Conservation (phyloP, 2,797 vertebrate species). For the Sternotherus odoratus region DNA sequence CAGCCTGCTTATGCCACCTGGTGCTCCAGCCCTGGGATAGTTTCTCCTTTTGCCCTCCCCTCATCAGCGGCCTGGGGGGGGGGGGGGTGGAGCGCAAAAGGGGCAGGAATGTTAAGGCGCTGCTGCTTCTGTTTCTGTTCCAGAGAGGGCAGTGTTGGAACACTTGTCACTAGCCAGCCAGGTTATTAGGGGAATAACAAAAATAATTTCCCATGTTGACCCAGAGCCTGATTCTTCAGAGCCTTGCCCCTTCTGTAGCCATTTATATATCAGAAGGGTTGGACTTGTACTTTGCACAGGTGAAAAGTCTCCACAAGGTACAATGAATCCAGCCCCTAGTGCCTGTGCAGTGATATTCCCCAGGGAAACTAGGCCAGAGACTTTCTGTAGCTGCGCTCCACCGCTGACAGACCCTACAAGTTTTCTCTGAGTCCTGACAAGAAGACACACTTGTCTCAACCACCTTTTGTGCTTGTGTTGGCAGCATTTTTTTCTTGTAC, state of each 20-base stretch:
- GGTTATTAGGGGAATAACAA: background rate
- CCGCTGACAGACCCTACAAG: background rate
- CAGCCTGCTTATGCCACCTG: too few relatives aligned
- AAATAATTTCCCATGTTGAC: background rate
- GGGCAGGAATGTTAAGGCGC: too few relatives aligned
- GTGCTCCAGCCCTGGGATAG: too few relatives aligned
- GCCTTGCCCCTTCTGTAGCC: background rate
- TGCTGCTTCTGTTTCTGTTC: background rate
- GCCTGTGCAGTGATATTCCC: fast-evolving
- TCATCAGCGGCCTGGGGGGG: too few relatives aligned
- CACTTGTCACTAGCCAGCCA: fast-evolving
- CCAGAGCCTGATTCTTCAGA: fast-evolving
- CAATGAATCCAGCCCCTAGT: background rate
- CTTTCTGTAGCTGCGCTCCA: background rate
- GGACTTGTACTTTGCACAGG: background rate
- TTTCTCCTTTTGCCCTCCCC: too few relatives aligned
- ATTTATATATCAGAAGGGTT: fast-evolving
- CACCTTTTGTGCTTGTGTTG: fast-evolving
- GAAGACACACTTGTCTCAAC: fast-evolving
- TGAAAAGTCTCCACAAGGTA: fast-evolving
- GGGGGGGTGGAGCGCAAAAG: too few relatives aligned
- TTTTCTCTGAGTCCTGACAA: fast-evolving
- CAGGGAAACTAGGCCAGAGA: background rate
- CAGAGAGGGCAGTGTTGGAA: fast-evolving
- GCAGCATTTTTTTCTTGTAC: background rate